Percentiles rank a stretch among this genome's conserved stretches.
Evolutionary conservation across 2,797 vertebrate species (phyloP).

Genomic region (Myripristis jacobus): DNA sequence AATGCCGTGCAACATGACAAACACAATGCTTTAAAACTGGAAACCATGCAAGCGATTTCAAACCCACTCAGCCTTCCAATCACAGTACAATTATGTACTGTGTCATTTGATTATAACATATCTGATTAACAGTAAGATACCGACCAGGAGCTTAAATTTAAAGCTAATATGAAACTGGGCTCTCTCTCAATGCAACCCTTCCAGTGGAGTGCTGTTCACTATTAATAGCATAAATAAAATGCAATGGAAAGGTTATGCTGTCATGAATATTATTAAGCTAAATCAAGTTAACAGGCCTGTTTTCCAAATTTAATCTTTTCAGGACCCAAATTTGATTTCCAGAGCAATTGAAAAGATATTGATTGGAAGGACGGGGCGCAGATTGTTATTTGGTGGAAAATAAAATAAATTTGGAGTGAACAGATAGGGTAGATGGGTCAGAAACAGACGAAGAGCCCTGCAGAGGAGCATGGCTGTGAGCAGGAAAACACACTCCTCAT

Average conservation of each 20-base stretch:
- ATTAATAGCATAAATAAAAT: conserved; percentile 28
- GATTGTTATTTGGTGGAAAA: conserved; percentile 51
- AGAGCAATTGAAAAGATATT: conserved; percentile 47
- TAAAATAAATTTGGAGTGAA: conserved; percentile 18
- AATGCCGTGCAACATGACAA: neutral
- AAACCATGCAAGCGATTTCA: neutral
- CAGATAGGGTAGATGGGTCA: conserved; percentile 19
- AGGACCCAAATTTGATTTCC: conserved; percentile 52
- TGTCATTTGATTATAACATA: neutral
- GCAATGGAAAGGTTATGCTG: conserved; percentile 9
- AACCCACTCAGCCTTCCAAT: neutral
- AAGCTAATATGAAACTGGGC: neutral
- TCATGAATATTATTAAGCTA: conserved; percentile 40
- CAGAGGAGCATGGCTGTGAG: conserved; percentile 22
- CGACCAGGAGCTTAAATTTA: neutral
- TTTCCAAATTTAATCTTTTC: conserved; percentile 55
- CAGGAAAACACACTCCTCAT: neutral
- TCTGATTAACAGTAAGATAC: neutral
- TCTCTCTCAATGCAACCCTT: neutral
- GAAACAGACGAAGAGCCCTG: conserved; percentile 8
- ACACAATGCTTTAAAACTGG: neutral
- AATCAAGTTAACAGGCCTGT: conserved; percentile 26
- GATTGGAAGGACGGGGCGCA: conserved; percentile 55
- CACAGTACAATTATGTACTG: neutral
- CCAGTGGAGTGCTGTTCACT: neutral